Conservation (phyloP, 1,140 invertebrate species). For the Drosophila pandora region DNA sequence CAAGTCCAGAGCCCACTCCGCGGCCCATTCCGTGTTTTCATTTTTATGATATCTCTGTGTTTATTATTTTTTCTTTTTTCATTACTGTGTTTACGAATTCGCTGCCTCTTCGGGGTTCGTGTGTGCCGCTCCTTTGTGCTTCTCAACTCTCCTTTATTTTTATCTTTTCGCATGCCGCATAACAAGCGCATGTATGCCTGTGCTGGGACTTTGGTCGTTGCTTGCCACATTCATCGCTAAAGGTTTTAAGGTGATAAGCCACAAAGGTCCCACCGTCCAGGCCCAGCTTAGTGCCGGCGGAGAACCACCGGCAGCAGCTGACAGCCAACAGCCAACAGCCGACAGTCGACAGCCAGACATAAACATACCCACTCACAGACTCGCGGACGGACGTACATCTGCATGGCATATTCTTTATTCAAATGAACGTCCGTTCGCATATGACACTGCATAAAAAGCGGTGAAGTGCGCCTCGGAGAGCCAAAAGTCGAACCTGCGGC, state of each 20-base stretch:
- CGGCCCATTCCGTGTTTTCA: conserved; percentile 11
- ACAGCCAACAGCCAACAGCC: conserved; percentile 2
- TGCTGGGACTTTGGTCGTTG: conserved; percentile 12
- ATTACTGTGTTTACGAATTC: conserved; percentile 49
- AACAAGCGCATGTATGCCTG: conserved; percentile 43
- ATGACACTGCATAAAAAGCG: conserved; percentile 44
- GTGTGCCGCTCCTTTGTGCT: neutral
- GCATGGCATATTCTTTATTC: conserved; percentile 37
- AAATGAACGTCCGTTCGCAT: conserved; percentile 36
- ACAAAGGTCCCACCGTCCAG: conserved; percentile 31
- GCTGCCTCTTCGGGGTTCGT: neutral
- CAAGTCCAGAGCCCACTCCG: neutral
- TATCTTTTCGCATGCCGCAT: conserved; percentile 33
- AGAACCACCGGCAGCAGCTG: conserved; percentile 38
- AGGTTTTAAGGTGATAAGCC: conserved; percentile 53
- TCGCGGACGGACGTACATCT: neutral
- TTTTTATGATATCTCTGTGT: conserved; percentile 46
- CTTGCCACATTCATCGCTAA: conserved; percentile 40
- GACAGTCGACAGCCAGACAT: conserved; percentile 25
- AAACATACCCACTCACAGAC: conserved; percentile 27
- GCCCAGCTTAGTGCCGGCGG: conserved; percentile 6
- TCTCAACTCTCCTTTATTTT: conserved; percentile 44
- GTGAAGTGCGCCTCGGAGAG: conserved; percentile 41
- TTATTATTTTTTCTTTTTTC: conserved; percentile 35
- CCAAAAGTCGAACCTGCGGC: conserved; percentile 36